phyloP scores from a whole-genome alignment of 2,797 vertebrate genomes.

The Phyllotis vaccarum region DNA sequence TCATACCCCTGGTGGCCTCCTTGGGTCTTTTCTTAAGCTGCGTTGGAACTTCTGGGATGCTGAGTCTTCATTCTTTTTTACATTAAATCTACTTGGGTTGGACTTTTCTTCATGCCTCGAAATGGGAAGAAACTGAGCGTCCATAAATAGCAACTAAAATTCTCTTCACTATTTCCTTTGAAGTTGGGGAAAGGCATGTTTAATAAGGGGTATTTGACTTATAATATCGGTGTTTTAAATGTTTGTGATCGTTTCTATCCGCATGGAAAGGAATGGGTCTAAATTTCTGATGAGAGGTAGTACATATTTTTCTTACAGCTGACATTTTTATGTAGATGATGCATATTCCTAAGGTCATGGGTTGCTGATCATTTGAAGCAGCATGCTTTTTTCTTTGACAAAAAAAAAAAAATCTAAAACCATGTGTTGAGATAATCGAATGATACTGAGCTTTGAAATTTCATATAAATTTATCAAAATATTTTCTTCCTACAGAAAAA shows the following conservation, averaged over 20 bases:
- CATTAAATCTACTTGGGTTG: not conserved
- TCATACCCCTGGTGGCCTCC: not conserved
- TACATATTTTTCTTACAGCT: conserved; percentile 53
- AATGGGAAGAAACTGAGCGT: not conserved
- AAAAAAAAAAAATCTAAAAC: conserved; percentile 55
- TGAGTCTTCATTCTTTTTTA: not conserved
- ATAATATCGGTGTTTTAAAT: conserved; percentile 71
- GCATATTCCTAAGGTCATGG: not conserved
- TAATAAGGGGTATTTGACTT: conserved; percentile 69
- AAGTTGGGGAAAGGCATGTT: not conserved
- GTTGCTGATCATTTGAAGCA: conserved; percentile 38
- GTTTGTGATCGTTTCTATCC: conserved; percentile 75
- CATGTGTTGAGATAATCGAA: conserved; percentile 54
- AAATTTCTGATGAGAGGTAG: conserved; percentile 71
- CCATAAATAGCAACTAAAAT: not conserved
- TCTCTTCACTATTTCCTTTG: conserved; percentile 1
- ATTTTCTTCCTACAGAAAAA: conserved; percentile 55
- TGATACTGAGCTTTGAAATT: conserved; percentile 58
- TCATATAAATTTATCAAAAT: conserved; percentile 54
- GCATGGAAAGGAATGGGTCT: conserved; percentile 70
- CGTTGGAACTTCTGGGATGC: not conserved
- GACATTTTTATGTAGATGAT: conserved; percentile 67
- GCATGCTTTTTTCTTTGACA: not conserved
- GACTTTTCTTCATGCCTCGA: conserved; percentile 30
- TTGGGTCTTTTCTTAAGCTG: not conserved